Evolutionary conservation across 1,140 invertebrate genomes (phyloP).

Genomic region (Episyrphus balteatus): DNA sequence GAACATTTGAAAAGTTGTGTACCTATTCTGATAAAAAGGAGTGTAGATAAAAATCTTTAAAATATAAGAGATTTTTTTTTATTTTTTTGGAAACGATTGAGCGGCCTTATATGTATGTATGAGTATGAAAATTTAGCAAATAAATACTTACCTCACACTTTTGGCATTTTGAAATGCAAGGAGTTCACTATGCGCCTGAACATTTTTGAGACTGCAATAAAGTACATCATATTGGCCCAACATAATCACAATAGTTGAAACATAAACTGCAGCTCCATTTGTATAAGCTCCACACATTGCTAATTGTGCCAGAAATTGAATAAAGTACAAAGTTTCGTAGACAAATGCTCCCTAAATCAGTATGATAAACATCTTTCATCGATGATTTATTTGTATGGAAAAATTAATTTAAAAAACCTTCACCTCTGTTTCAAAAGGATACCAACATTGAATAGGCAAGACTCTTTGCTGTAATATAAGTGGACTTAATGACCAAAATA

Average conservation of each 20-base stretch:
- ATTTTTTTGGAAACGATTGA: neutral
- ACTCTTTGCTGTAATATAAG: constrained; percentile 14
- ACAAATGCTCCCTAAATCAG: too few species aligned
- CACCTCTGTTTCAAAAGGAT: constrained; percentile 26
- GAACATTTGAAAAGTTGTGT: too few species aligned
- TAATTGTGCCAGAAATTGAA: constrained; percentile 22
- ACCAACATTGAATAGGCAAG: constrained; percentile 26
- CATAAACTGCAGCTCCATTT: constrained; percentile 20
- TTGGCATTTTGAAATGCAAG: constrained; percentile 9
- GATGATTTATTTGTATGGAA: neutral
- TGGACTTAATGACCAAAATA: constrained; percentile 19
- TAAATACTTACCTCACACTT: constrained; percentile 14
- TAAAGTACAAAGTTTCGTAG: constrained; percentile 18
- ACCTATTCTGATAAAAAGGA: too few species aligned
- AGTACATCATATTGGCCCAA: constrained; percentile 28
- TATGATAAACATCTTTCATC: too few species aligned
- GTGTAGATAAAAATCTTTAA: too few species aligned
- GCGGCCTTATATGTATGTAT: neutral
- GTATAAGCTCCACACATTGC: constrained; percentile 15
- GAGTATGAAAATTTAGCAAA: neutral
- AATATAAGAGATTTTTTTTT: neutral
- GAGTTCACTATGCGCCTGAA: constrained; percentile 18
- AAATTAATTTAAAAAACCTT: neutral
- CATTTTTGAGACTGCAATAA: constrained; percentile 30
- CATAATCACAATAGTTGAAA: constrained; percentile 19